phyloP scores from a whole-genome alignment of 1,140 invertebrate genomes.

The Phthorimaea operculella region DNA sequence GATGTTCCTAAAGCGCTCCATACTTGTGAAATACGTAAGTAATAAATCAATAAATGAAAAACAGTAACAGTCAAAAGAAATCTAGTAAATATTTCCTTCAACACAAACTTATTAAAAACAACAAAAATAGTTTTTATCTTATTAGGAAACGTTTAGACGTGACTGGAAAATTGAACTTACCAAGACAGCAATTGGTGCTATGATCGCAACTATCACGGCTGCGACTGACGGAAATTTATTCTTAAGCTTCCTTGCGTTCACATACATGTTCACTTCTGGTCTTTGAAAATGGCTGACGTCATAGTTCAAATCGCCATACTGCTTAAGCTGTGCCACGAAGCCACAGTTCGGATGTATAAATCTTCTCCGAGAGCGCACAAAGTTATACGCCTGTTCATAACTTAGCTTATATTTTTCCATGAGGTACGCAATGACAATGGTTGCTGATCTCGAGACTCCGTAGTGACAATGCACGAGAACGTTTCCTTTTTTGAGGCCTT shows the following conservation, averaged over 20 bases:
- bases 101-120: no score
- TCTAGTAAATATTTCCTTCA: no score
- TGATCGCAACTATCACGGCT: conserved; percentile 39
- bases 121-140: no score
- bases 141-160: no score
- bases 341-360: conserved; percentile 98
- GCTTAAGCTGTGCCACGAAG: conserved; percentile 95
- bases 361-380: conserved; percentile 85
- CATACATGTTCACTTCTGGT: conserved; percentile 47
- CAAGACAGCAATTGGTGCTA: conserved; percentile 48
- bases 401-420: conserved; percentile 89
- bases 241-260: conserved; percentile 49
- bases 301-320: conserved; percentile 64
- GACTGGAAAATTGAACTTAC: conserved; percentile 21
- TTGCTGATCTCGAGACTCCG: conserved; percentile 93
- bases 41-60: no score
- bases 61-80: no score
- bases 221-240: conserved; percentile 52
- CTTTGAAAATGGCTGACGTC: conserved; percentile 43
- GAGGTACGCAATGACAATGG: conserved; percentile 94
- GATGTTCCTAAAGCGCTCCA: no score
- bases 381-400: conserved; percentile 91
- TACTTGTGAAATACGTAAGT: no score
- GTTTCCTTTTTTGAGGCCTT: conserved; percentile 63
- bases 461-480: conserved; percentile 96